Conservation (phyloP, 2,888 invertebrate genomes). For the Polia nebulosa region DNA sequence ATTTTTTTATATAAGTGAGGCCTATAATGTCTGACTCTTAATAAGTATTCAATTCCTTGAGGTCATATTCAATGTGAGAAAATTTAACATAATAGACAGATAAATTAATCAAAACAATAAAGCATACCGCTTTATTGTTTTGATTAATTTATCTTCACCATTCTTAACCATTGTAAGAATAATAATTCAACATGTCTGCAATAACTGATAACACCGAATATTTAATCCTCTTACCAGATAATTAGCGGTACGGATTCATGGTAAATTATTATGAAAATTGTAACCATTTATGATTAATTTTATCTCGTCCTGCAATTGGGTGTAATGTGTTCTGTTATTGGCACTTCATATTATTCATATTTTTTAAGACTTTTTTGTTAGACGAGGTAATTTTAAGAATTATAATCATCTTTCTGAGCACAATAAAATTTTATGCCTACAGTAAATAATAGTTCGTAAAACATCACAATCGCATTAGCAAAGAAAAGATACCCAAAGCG, state of each 20-base stretch:
- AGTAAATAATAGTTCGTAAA: background rate
- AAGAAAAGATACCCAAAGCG: background rate
- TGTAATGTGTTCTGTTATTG: background rate
- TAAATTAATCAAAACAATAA: background rate
- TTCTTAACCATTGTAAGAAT: background rate
- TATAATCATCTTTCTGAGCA: background rate
- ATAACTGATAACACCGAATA: constrained; percentile 6
- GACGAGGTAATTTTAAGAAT: no score
- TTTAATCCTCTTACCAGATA: constrained; percentile 11
- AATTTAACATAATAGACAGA: background rate
- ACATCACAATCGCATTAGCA: background rate
- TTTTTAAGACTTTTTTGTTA: no score
- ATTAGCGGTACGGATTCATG: no score
- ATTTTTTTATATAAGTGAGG: no score
- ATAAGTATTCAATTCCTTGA: background rate
- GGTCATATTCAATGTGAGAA: background rate
- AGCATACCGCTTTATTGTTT: no score
- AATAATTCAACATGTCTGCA: background rate
- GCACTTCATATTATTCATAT: background rate
- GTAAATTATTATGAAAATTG: background rate
- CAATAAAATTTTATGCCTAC: background rate
- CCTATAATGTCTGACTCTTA: background rate
- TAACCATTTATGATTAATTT: background rate
- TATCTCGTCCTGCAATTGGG: background rate
- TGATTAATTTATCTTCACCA: no score